These are phyloP conservation scores for Falco concolor DNA, from an alignment of 2,797 vertebrate genomes.

Conservation along the genomic window DNA sequence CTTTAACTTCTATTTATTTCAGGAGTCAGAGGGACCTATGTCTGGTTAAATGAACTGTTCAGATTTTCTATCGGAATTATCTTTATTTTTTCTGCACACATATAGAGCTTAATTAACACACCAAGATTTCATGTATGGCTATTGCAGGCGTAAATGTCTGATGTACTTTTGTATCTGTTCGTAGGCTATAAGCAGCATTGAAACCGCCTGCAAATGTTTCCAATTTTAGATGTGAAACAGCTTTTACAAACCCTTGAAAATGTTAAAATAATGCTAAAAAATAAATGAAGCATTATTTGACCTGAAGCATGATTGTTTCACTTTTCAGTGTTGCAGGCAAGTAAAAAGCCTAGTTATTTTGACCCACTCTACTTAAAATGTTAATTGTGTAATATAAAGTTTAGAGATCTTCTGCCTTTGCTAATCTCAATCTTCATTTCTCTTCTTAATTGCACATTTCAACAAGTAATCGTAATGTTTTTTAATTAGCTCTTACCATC, in stretches of 20 bases:
- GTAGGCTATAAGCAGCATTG: not conserved
- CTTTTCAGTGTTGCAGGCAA: not conserved
- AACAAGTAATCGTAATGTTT: slow-evolving; percentile 30
- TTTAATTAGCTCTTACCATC: slow-evolving; percentile 38
- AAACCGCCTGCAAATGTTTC: not conserved
- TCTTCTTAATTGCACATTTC: slow-evolving; percentile 57
- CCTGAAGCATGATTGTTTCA: not conserved
- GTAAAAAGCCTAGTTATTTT: slow-evolving; percentile 4
- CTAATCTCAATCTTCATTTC: slow-evolving; percentile 51
- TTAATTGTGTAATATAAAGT: slow-evolving; percentile 58
- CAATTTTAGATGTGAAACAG: not conserved
- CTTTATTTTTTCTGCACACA: not conserved
- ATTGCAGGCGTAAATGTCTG: not conserved
- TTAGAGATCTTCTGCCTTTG: slow-evolving; percentile 49
- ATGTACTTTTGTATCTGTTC: not conserved
- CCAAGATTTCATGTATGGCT: not conserved
- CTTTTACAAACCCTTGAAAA: not conserved
- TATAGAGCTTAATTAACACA: not conserved
- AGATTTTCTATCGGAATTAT: not conserved
- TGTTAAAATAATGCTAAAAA: slow-evolving; percentile 7
- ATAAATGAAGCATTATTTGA: slow-evolving; percentile 41
- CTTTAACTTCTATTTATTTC: not conserved
- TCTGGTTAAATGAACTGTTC: not conserved
- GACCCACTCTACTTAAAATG: slow-evolving; percentile 42
- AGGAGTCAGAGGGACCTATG: not conserved